These are phyloP conservation scores for Leptopilina boulardi DNA, from an alignment of 1,140 invertebrate species.

Conservation along the genomic window DNA sequence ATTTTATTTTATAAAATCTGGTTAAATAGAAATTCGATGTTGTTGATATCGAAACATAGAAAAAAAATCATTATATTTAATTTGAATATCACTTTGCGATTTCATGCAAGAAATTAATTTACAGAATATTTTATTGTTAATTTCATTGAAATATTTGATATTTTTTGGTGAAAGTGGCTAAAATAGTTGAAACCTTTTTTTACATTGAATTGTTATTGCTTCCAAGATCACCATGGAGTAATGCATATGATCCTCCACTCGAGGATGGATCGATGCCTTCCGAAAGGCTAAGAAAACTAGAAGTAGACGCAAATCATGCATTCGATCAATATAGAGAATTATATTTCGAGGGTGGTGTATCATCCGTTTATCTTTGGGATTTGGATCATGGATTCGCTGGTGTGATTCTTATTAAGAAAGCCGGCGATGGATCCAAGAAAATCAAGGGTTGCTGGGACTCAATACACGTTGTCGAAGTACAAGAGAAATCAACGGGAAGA, in stretches of 20 bases:
- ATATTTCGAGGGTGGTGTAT: constrained; percentile 99
- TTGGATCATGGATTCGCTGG: constrained; percentile 99
- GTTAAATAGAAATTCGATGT: too few relatives aligned
- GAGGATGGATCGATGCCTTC: constrained; percentile 99
- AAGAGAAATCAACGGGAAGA: constrained; percentile 94
- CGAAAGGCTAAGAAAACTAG: constrained; percentile 94
- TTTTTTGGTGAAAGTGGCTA: too few relatives aligned
- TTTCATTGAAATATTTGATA: too few relatives aligned
- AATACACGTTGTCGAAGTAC: constrained; percentile 99
- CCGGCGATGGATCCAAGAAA: constrained; percentile 96
- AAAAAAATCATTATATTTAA: too few relatives aligned
- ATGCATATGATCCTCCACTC: constrained; percentile 97
- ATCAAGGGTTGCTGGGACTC: constrained; percentile 99
- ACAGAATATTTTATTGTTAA: too few relatives aligned
- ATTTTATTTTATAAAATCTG: too few relatives aligned
- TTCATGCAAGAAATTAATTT: too few relatives aligned
- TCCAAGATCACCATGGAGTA: constrained; percentile 98
- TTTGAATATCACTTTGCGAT: too few relatives aligned
- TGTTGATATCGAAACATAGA: too few relatives aligned
- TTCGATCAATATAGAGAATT: constrained; percentile 99
- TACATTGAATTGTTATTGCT: neutral
- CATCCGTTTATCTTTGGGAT: constrained; percentile 99
- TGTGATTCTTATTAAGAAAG: constrained; percentile 99
- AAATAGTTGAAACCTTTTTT: too few relatives aligned
- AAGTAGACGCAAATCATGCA: constrained; percentile 98